Conservation (phyloP, 2,113 vertebrate species). For the Phyllopteryx taeniolatus region DNA sequence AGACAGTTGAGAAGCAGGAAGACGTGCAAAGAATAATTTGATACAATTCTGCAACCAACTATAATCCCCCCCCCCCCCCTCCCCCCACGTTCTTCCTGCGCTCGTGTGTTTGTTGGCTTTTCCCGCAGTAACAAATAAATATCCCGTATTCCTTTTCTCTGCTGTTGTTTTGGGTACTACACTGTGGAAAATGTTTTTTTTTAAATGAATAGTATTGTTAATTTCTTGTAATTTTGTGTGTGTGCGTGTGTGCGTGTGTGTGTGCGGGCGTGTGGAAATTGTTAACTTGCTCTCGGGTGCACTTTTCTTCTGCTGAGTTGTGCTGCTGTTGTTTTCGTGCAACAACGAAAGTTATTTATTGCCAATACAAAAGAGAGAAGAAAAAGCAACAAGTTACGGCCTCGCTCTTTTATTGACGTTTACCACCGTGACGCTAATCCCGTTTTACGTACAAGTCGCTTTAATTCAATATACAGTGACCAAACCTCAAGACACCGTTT, state of each 20-base stretch:
- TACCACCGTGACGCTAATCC: too few species aligned
- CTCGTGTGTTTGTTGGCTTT: slow-evolving; percentile 56
- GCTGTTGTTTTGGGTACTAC: slow-evolving; percentile 64
- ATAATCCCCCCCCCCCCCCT: background rate
- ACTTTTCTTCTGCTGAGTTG: slow-evolving; percentile 81
- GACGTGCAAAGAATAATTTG: slow-evolving; percentile 69
- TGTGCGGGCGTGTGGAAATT: slow-evolving; percentile 1
- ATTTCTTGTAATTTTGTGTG: slow-evolving; percentile 66
- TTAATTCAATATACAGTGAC: too few species aligned
- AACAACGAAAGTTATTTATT: slow-evolving; percentile 84
- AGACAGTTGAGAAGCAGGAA: slow-evolving; percentile 36
- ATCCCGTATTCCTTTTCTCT: slow-evolving; percentile 60
- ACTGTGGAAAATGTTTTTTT: slow-evolving; percentile 80
- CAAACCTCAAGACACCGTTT: too few species aligned
- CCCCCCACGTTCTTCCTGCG: slow-evolving; percentile 64
- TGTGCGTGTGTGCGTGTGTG: slow-evolving; percentile 68
- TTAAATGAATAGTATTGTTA: slow-evolving; percentile 55
- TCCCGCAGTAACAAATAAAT: slow-evolving; percentile 48
- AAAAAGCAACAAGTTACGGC: slow-evolving; percentile 55
- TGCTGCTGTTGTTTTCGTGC: slow-evolving; percentile 82
- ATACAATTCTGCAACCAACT: slow-evolving; percentile 44
- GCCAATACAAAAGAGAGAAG: slow-evolving; percentile 69
- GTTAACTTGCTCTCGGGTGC: slow-evolving; percentile 80
- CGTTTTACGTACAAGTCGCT: too few species aligned
- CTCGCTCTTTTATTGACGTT: slow-evolving; percentile 69